Base-by-base conservation (phyloP, 1,140 invertebrate genomes). In the Drosophila biarmipes region DNA sequence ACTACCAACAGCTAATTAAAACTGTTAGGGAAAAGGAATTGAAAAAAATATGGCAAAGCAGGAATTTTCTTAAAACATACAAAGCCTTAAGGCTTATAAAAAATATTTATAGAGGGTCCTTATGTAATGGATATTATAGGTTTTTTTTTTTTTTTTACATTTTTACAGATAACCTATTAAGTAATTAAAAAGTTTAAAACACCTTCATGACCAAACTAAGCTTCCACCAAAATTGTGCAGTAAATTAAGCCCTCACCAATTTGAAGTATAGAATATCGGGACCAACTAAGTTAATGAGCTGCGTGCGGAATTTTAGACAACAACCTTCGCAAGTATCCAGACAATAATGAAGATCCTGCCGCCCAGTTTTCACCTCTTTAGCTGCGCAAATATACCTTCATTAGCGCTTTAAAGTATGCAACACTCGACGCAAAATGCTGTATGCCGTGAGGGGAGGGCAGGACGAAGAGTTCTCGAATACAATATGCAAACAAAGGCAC, bases 381-480 rank as follows among this genome's bases (percentile, higher is more conserved):
- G 51, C 37, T 48, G 38, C 42, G 76, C 38, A 85, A 80, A 84
- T 79, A 85, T 78, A 74, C 81, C 68, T 78, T 85, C 81, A 87
- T 85, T 85, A 86, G 84, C 73, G 74, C 68, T 74, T 35, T 53
- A 64, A 78, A 81, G 82, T 78, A 78, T 81, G 82, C 81, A 86
- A 49, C 49, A 55, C 31, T 55, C 59, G 52, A 43, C 12, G 15
- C 42, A 19, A n/a, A 57, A 58, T 21, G 51, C 24, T 24, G 24
- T 24, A 24, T 24, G 24, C 24, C 5, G 24, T 24, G 24, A 5
- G 14, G 24, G 15, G 24, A 8, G 21, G 45, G 24, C 0, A 1
- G 42, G 10, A 24, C 4, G 42, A 21, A 11, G 29, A 12, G 40
- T 66, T 46, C 35, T 56, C 59, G 57, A 56, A 85, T 62, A 86